These are phyloP conservation scores for Harpagoxenus sublaevis DNA, from an alignment of 2,888 invertebrate genomes.

Conservation along the genomic window DNA sequence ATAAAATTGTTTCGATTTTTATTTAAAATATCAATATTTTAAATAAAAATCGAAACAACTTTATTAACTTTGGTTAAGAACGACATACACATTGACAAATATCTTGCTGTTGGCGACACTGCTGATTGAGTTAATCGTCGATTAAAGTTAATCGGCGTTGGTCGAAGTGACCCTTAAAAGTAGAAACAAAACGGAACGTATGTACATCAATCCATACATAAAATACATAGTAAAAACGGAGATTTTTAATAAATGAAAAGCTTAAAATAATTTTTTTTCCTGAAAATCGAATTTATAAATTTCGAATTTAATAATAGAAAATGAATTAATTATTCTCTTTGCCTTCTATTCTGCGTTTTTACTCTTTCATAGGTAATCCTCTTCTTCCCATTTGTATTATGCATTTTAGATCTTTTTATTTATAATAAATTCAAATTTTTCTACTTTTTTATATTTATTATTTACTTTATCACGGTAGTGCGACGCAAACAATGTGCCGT, in stretches of 20 bases:
- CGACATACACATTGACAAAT: too few relatives aligned
- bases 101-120: too few relatives aligned
- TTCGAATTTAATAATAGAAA: not conserved
- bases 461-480: not conserved
- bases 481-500: not conserved
- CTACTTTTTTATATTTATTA: not conserved
- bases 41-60: too few relatives aligned
- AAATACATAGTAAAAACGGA: not conserved
- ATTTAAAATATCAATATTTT: too few relatives aligned
- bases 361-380: not conserved
- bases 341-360: not conserved
- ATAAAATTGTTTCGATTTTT: too few relatives aligned
- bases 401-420: not conserved
- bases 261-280: not conserved
- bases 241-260: not conserved
- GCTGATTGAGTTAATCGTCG: too few relatives aligned
- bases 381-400: not conserved
- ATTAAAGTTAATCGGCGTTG: too few relatives aligned
- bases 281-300: not conserved
- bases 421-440: not conserved
- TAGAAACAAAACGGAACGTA: not conserved
- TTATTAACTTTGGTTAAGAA: too few relatives aligned
- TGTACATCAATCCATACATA: not conserved
- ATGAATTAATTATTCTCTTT: not conserved
- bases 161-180: too few relatives aligned